Conservation (phyloP, 2,113 vertebrate genomes). For the Pachycephala philippinensis region DNA sequence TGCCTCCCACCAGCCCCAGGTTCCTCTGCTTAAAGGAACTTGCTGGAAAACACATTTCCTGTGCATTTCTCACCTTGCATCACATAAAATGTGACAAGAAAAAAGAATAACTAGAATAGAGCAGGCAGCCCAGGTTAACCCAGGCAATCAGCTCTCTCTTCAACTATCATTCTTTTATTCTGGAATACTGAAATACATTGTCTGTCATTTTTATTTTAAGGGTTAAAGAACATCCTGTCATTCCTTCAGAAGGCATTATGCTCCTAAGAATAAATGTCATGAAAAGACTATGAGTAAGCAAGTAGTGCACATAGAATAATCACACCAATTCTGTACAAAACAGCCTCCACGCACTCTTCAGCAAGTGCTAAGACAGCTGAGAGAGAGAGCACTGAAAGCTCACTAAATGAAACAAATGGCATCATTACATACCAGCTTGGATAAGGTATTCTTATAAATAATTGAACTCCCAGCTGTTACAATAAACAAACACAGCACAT, state of each 20-base stretch:
- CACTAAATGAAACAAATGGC: not conserved
- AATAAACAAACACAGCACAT: not conserved
- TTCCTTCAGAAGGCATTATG: not conserved
- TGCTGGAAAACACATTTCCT: not conserved
- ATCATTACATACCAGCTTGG: not conserved
- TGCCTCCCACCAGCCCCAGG: not conserved
- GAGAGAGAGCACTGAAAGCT: not conserved
- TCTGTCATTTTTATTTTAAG: slow-evolving; percentile 10
- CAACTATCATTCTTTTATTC: not conserved
- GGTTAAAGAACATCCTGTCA: not conserved
- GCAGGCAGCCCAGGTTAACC: not conserved
- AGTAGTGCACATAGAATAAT: not conserved
- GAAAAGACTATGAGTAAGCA: not conserved
- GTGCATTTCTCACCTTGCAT: not conserved
- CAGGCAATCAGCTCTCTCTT: not conserved
- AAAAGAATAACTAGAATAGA: not conserved
- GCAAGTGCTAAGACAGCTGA: not conserved
- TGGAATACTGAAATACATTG: not conserved
- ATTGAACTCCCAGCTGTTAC: not conserved
- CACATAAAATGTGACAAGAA: not conserved
- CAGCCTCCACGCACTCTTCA: not conserved
- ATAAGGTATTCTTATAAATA: slow-evolving; percentile 5
- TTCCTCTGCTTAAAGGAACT: not conserved
- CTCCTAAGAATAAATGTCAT: not conserved
- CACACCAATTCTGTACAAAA: not conserved